These are phyloP conservation scores for Lineus longissimus DNA, from an alignment of 1,140 invertebrate species.

Conservation along the genomic window DNA sequence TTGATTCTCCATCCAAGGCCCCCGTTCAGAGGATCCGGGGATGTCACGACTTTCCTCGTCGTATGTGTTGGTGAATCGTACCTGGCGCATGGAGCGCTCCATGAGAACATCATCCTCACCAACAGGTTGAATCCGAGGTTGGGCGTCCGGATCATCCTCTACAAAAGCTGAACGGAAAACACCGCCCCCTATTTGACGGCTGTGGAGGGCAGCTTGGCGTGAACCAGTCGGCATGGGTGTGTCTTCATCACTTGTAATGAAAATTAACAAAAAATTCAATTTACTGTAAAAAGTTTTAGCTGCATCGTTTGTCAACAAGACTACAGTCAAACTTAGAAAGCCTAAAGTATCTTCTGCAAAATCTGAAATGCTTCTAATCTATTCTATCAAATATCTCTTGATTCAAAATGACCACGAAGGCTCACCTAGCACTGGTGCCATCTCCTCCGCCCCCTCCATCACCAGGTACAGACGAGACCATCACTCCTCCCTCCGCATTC, in stretches of 20 bases:
- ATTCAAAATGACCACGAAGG: no score
- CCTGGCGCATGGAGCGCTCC: background rate
- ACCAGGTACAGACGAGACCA: conserved; percentile 31
- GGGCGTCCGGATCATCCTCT: background rate
- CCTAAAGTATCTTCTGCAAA: no score
- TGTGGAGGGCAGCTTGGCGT: background rate
- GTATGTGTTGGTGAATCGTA: background rate
- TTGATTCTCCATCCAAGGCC: no score
- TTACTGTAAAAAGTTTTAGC: no score
- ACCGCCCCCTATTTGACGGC: background rate
- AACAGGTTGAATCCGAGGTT: background rate
- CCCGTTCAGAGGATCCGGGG: background rate
- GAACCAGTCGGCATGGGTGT: background rate
- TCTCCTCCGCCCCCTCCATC: conserved; percentile 37
- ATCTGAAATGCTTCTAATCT: no score
- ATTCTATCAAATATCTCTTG: no score
- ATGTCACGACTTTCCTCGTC: background rate
- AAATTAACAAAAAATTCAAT: background rate
- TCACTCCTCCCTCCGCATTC: conserved; percentile 36
- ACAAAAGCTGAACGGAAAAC: background rate
- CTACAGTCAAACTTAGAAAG: no score
- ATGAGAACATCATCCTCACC: background rate
- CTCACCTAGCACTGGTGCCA: conserved; percentile 35
- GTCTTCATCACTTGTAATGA: background rate
- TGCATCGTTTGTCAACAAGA: no score